phyloP scores from a whole-genome alignment of 2,888 invertebrate genomes.

The Leptopilina drosophilae region DNA sequence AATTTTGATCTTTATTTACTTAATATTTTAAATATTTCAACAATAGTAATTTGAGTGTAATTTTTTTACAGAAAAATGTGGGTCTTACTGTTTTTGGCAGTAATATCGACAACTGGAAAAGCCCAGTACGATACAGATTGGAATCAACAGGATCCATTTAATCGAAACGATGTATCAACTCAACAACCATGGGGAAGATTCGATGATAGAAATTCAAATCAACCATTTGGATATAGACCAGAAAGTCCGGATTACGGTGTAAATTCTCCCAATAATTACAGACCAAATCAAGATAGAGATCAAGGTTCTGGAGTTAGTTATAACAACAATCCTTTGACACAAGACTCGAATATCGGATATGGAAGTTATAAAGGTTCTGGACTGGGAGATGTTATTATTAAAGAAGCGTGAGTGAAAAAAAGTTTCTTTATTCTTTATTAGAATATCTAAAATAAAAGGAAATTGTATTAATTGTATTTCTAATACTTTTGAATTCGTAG shows the following conservation, averaged over 20 bases:
- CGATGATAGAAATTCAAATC: slow-evolving; percentile 61
- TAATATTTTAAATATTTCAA: neutral
- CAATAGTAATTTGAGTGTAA: too few relatives aligned
- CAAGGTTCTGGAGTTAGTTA: slow-evolving; percentile 45
- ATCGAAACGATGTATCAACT: slow-evolving; percentile 58
- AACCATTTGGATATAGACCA: slow-evolving; percentile 47
- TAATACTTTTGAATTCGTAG: too few relatives aligned
- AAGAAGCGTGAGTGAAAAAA: slow-evolving; percentile 69
- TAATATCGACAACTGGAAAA: slow-evolving; percentile 60
- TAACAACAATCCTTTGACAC: neutral
- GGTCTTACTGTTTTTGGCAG: slow-evolving; percentile 59
- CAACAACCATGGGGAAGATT: slow-evolving; percentile 63
- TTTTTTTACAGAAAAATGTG: slow-evolving; percentile 61
- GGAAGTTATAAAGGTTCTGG: slow-evolving; percentile 48
- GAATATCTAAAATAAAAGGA: too few relatives aligned
- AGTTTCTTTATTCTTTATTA: neutral
- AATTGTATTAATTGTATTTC: too few relatives aligned
- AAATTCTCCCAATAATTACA: neutral
- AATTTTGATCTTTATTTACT: neutral
- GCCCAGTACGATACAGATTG: slow-evolving; percentile 50
- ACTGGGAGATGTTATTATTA: slow-evolving; percentile 65
- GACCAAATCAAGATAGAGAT: slow-evolving; percentile 61
- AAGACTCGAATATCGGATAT: slow-evolving; percentile 25
- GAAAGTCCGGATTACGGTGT: neutral
- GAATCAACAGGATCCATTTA: slow-evolving; percentile 56